Base-by-base conservation (phyloP, 2,113 vertebrate species). In the Oncorhynchus gorbuscha region DNA sequence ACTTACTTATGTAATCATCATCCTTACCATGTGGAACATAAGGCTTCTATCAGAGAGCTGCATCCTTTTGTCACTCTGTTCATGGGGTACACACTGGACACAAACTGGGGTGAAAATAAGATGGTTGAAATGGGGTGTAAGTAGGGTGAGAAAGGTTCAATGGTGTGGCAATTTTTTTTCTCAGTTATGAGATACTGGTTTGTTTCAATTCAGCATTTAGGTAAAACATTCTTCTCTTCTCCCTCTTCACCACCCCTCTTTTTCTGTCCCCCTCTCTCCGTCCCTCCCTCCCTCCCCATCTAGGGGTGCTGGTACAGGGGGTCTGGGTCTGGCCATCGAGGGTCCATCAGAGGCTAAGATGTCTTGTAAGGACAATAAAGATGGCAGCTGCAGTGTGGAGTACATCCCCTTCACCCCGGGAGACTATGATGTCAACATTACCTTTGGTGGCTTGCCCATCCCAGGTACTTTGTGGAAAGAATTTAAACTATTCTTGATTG, bases 341-440 rank as follows among this genome's bases (percentile, higher is more conserved):
- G 97, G 97, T 11, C 96, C 97, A 0, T 99, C 97, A 0, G 97
- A 99, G 84, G 94, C 97, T 20, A 98, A 99, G 89, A 98, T 99
- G 95, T 96, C 96, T 48, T 99, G 97, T 89, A 97, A 97, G 69
- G 97, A 99, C 88, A 99, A 99, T 85, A 99, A 98, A 79, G 97
- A 99, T 0, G 97, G 97, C 3, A 99, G 97, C 91, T 99, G 97
- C 72, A 95, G 95, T 0, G 97, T 99, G 85, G 97, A 99, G 77
- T 99, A 99, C 28, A 90, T 97, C 68, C 97, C 97, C 79, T 99
- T 95, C 90, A 96, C 94, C 0, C 72, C 96, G 0, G 97, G 97
- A 1, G 95, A 96, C 89, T 98, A 98, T 0, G 97, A 99, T 0
- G 94, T 99, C 87, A 99, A 98, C 93, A 98, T 99, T 86, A 98